These are phyloP conservation scores for Adelphocoris suturalis DNA, from an alignment of 2,888 invertebrate genomes.

Conservation along the genomic window DNA sequence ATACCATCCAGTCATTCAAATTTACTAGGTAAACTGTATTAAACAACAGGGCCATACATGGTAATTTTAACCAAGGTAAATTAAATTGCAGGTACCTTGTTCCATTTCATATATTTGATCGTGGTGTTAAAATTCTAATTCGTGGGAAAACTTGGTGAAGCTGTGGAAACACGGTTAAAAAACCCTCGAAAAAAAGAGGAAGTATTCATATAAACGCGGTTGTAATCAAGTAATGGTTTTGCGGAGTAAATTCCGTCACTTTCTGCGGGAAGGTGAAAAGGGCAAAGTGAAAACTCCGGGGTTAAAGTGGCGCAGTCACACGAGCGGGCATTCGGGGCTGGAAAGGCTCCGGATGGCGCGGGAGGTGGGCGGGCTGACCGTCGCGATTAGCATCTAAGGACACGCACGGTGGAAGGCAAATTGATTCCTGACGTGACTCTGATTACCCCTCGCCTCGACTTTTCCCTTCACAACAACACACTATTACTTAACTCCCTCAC, in stretches of 20 bases:
- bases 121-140: no score
- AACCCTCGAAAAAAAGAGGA: background rate
- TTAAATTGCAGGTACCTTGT: no score
- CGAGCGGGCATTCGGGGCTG: background rate
- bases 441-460: constrained; percentile 59
- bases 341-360: background rate
- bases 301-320: constrained; percentile 41
- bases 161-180: no score
- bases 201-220: background rate
- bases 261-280: constrained; percentile 5
- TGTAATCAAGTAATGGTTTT: background rate
- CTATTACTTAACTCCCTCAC: constrained; percentile 65
- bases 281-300: constrained; percentile 28
- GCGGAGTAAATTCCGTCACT: background rate
- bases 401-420: constrained; percentile 61
- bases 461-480: constrained; percentile 57
- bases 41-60: no score
- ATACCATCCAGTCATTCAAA: no score
- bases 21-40: no score
- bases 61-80: no score
- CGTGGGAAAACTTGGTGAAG: no score
- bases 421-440: constrained; percentile 69
- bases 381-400: constrained; percentile 66
- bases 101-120: no score
- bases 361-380: constrained; percentile 40